Percentiles rank a stretch among this genome's conserved stretches.
phyloP scores from a whole-genome alignment of 53 echinoderm and acorn worm species.

The Mesocentrotus franciscanus region DNA sequence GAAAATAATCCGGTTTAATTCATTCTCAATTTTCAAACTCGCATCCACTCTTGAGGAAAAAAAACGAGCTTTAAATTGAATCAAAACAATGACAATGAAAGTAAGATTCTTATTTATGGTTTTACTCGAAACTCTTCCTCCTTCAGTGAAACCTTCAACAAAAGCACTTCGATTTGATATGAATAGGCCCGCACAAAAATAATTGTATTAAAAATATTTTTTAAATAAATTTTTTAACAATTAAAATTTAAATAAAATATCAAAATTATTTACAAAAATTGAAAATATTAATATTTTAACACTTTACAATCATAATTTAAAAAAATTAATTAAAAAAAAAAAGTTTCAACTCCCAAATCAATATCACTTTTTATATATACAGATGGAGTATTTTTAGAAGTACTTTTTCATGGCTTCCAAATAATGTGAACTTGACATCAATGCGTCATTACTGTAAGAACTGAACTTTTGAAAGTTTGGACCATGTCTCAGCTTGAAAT shows the following conservation, averaged over 20 bases:
- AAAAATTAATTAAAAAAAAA: too few relatives aligned
- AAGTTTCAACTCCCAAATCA: background rate
- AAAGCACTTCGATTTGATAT: background rate
- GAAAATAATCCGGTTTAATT: background rate
- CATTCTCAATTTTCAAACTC: background rate
- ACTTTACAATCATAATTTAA: background rate
- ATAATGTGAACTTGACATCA: too few relatives aligned
- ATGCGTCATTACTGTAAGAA: too few relatives aligned
- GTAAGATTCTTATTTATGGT: background rate
- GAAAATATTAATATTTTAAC: too few relatives aligned
- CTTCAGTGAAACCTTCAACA: background rate
- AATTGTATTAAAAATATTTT: background rate
- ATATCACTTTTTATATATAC: background rate
- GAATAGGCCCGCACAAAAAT: background rate
- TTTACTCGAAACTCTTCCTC: background rate
- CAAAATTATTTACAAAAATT: background rate
- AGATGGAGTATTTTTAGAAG: background rate
- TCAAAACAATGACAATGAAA: background rate
- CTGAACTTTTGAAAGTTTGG: too few relatives aligned
- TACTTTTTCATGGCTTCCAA: too few relatives aligned
- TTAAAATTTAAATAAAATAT: background rate
- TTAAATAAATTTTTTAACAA: too few relatives aligned
- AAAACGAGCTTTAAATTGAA: background rate
- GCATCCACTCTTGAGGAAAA: background rate
- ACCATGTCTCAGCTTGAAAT: too few relatives aligned